Evolutionary conservation across 1,140 invertebrate genomes (phyloP).

Genomic region (Pygmarrhopalites habei): DNA sequence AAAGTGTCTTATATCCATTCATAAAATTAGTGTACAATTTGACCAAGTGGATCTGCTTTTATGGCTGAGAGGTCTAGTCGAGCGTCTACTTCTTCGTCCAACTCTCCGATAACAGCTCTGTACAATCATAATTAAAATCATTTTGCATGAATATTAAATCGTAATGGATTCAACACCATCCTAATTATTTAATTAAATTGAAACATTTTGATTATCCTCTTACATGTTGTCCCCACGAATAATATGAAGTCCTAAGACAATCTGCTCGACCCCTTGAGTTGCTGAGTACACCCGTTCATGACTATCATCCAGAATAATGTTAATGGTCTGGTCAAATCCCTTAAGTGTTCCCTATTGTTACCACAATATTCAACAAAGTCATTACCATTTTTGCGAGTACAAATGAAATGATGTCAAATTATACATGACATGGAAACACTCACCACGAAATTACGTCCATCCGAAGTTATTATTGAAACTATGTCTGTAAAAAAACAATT

Average conservation of each 20-base stretch:
- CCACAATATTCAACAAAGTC: background rate
- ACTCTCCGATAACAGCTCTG: conserved; percentile 80
- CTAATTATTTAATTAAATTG: too few species aligned
- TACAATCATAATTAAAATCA: too few species aligned
- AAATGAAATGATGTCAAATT: conserved; percentile 2
- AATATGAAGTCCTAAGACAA: conserved; percentile 91
- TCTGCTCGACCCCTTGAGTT: conserved; percentile 87
- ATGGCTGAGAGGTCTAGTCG: conserved; percentile 74
- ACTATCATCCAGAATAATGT: conserved; percentile 93
- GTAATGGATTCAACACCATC: background rate
- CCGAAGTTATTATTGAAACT: conserved; percentile 87
- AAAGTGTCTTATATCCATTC: too few species aligned
- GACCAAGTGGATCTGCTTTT: conserved; percentile 79
- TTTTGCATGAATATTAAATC: too few species aligned
- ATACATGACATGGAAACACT: conserved; percentile 44
- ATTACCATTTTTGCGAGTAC: background rate
- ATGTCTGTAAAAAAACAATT: conserved; percentile 54
- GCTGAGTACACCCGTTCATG: conserved; percentile 94
- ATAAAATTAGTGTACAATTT: conserved; percentile 76
- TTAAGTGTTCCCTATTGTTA: conserved; percentile 64
- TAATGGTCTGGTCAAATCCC: conserved; percentile 97
- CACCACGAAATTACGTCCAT: conserved; percentile 91
- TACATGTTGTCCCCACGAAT: conserved; percentile 96
- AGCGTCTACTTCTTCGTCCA: conserved; percentile 84
- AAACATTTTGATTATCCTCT: conserved; percentile 44